These are phyloP conservation scores for Bicyclus anynana DNA, from an alignment of 1,140 invertebrate genomes.

Conservation along the genomic window DNA sequence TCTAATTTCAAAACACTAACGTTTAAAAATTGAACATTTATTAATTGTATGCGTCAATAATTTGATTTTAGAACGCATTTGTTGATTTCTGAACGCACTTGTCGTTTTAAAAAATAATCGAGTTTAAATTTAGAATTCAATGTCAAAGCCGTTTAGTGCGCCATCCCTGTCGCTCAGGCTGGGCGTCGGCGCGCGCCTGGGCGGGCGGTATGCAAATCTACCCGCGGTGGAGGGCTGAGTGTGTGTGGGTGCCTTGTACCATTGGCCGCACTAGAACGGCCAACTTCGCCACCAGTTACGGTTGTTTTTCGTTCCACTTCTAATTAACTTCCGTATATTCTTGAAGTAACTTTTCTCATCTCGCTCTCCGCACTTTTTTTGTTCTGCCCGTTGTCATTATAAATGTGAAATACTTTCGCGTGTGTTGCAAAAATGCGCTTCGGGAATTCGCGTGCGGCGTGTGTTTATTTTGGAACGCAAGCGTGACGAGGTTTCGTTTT, in stretches of 20 bases:
- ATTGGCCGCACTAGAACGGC: conserved; percentile 74
- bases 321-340: conserved; percentile 77
- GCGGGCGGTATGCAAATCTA: conserved; percentile 75
- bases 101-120: conserved; percentile 28
- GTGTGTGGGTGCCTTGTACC: conserved; percentile 71
- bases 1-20: conserved; percentile 42
- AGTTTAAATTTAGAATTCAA: conserved; percentile 46
- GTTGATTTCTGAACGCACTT: conserved; percentile 3
- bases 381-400: conserved; percentile 45
- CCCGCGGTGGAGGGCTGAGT: conserved; percentile 44
- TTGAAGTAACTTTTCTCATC: conserved; percentile 76
- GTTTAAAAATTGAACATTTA: conserved; percentile 14
- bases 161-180: conserved; percentile 68
- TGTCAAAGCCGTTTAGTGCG: conserved; percentile 49
- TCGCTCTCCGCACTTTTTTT: conserved; percentile 58
- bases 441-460: conserved; percentile 42
- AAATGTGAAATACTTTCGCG: conserved; percentile 63
- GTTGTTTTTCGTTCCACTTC: conserved; percentile 75
- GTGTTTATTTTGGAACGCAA: conserved; percentile 52
- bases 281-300: conserved; percentile 75
- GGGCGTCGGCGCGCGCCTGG: conserved; percentile 72
- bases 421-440: conserved; percentile 60
- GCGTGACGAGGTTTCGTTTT: conserved; percentile 43
- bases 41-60: background rate
- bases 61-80: conserved; percentile 14